Evolutionary conservation across 2,113 vertebrate genomes (phyloP).

Genomic region (Bos javanicus): DNA sequence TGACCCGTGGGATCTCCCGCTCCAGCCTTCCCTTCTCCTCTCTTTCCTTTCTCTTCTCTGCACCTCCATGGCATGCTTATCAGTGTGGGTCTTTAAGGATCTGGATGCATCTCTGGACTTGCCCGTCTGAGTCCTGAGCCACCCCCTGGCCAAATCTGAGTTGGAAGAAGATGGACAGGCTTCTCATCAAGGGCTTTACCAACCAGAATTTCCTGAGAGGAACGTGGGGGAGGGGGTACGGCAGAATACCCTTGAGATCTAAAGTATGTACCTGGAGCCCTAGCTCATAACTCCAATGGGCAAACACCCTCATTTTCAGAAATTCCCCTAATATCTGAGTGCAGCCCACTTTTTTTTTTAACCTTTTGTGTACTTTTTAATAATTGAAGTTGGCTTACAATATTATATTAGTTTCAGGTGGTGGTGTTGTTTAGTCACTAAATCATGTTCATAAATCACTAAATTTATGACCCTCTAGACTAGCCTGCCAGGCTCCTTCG

Average conservation of each 20-base stretch:
- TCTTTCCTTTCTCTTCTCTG: not conserved
- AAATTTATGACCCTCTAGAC: not conserved
- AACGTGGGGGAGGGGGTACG: not conserved
- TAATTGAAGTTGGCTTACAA: not conserved
- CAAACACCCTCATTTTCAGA: not conserved
- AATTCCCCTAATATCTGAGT: not conserved
- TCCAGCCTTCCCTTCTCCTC: not conserved
- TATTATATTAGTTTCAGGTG: not conserved
- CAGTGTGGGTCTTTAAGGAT: not conserved
- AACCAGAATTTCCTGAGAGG: not conserved
- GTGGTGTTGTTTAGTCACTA: not conserved
- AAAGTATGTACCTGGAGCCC: not conserved
- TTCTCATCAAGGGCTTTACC: not conserved
- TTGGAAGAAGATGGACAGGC: not conserved
- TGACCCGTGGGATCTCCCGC: not conserved
- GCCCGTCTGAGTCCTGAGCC: not conserved
- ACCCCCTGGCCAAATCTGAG: not conserved
- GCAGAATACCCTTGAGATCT: not conserved
- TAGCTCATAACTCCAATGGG: not conserved
- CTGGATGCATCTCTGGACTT: not conserved
- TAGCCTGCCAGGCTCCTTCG: not conserved
- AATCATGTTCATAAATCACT: not conserved
- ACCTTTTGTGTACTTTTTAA: not conserved
- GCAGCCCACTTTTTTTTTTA: not conserved
- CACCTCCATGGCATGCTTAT: rapidly evolving